Base-by-base conservation (phyloP, 2,113 vertebrate species). In the Silurus meridionalis region DNA sequence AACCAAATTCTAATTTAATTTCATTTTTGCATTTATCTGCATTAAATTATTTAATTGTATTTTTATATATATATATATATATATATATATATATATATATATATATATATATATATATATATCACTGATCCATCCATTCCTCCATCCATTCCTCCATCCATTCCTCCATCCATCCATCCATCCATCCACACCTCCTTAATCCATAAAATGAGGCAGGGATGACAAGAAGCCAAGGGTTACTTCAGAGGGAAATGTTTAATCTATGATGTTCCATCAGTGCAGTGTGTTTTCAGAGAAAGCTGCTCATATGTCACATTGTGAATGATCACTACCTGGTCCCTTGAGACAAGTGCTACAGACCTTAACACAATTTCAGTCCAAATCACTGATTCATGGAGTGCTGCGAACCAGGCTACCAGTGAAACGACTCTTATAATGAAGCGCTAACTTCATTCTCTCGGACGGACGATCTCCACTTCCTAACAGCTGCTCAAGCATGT, bases 321-420 rank as follows among this genome's bases (percentile, higher is more conserved):
- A 52, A 83, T 75, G 82, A 86, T 82, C 89, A 90, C 85, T 88
- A 87, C 84, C 80, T 48, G 67, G 88, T 90, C 90, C 89, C 86
- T 37, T 6, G 90, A 90, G 91, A 91, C 83, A 87, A 71, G 79
- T 86, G 66, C 87, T 81, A 84, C 85, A 87, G 81, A 82, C 66
- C 52, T 58, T 91, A 86, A 94, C 92, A 89, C 80, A 88, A 94
- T 94, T 90, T 92, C 72, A 74, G 8, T n/a, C 71, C 80, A 66
- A 92, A 92, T 90, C 90, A 88, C 90, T 81, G 23, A 93, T 91
- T 92, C 90, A 93, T 91, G 74, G 82, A 85, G 83, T 10, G 3
- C 61, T 87, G 50, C 86, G 81, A 89, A 86, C 87, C 72, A 63
- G 19, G 37, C 7, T 61, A 83, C 86, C 55, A 87, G 77, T 82